Conservation (phyloP, 37 sponge, comb jelly and placozoan species). For the Cliona cf. orientalis region DNA sequence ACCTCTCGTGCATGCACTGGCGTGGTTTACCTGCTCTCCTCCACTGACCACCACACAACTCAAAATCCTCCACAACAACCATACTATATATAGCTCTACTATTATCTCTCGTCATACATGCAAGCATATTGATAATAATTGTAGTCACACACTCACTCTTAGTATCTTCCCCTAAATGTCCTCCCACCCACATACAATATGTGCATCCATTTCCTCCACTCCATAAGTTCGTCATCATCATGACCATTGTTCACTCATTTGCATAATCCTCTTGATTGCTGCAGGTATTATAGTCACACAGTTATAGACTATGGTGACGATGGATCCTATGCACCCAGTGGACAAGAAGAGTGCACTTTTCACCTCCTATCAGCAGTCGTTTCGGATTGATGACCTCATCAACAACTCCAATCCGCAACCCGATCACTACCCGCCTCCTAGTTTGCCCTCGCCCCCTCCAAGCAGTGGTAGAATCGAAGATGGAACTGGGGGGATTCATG, state of each 20-base stretch:
- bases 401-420: conserved; percentile 51
- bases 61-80: too few species aligned
- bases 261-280: too few species aligned
- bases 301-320: not conserved
- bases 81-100: too few species aligned
- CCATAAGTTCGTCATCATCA: not conserved
- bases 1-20: too few species aligned
- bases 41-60: too few species aligned
- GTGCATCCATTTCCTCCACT: not conserved
- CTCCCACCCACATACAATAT: too few species aligned
- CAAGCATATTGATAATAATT: too few species aligned
- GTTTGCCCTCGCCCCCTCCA: not conserved
- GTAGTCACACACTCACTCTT: too few species aligned
- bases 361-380: conserved; percentile 46
- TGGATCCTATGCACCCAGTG: not conserved
- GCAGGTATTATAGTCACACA: not conserved
- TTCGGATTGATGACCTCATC: conserved; percentile 51
- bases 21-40: too few species aligned
- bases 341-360: conserved; percentile 11
- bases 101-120: too few species aligned
- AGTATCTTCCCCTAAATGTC: too few species aligned
- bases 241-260: not conserved
- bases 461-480: not conserved
- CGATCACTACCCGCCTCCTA: conserved; percentile 20
- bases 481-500: not conserved